Percentiles rank a stretch among this genome's conserved stretches.
phyloP scores from a whole-genome alignment of 92 coral and sea anemone genomes.

The Ricordea florida region DNA sequence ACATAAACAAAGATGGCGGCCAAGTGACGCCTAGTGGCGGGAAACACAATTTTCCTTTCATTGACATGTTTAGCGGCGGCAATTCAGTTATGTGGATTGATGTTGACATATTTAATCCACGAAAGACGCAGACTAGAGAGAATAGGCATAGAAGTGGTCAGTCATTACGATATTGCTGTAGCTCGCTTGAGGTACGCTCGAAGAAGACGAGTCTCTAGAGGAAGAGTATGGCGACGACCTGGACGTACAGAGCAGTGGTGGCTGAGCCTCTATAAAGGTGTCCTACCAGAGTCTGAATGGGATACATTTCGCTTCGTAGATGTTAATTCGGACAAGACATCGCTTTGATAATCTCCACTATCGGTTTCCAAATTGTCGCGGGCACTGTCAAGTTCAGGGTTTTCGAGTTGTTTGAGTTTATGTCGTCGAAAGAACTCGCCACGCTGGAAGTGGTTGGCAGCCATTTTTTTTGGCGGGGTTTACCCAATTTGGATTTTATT shows the following conservation, averaged over 20 bases:
- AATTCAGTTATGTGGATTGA: slow-evolving; percentile 44
- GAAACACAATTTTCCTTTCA: slow-evolving; percentile 44
- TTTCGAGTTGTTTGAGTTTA: no score
- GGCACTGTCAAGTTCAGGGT: no score
- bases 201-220: slow-evolving; percentile 34
- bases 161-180: slow-evolving; percentile 27
- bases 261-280: slow-evolving; percentile 51
- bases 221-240: slow-evolving; percentile 34
- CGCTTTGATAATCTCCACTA: no score
- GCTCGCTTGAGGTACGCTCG: slow-evolving; percentile 31
- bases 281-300: slow-evolving; percentile 40
- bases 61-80: slow-evolving; percentile 51
- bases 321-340: no score
- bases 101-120: slow-evolving; percentile 28
- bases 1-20: slow-evolving; percentile 33
- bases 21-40: slow-evolving; percentile 32
- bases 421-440: no score
- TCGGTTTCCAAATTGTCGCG: no score
- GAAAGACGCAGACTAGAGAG: slow-evolving; percentile 25
- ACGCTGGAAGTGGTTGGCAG: no score
- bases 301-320: no score
- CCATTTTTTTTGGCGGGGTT: no score
- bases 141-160: slow-evolving; percentile 30
- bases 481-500: no score
- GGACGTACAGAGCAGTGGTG: slow-evolving; percentile 60